A percentile compares a stretch with the other conserved stretches of the same genome.
These are phyloP conservation scores for Papilio elwesi DNA, from an alignment of 2,888 invertebrate species.

Conservation along the genomic window DNA sequence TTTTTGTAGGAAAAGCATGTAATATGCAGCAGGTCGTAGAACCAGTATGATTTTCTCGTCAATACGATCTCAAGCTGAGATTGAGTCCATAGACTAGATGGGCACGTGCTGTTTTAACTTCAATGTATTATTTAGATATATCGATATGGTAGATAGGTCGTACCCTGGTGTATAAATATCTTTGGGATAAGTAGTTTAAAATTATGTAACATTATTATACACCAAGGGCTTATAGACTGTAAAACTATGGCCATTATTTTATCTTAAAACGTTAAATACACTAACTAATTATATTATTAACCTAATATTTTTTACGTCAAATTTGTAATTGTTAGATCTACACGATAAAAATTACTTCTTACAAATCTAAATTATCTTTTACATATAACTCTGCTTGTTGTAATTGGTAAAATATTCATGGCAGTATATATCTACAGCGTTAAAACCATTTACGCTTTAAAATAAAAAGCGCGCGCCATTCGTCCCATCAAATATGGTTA, in stretches of 20 bases:
- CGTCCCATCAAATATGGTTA: conserved; percentile 17
- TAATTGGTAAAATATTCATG: conserved; percentile 28
- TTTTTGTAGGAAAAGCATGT: conserved; percentile 51
- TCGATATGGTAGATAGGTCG: conserved; percentile 36
- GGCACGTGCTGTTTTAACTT: conserved; percentile 52
- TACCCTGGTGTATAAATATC: neutral
- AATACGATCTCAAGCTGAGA: conserved; percentile 50
- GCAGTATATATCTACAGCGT: conserved; percentile 7
- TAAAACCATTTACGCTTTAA: conserved; percentile 9
- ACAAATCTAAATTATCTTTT: neutral
- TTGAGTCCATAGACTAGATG: conserved; percentile 52
- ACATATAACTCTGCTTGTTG: neutral
- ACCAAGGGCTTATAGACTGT: no score
- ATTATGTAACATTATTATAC: neutral
- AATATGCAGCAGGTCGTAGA: conserved; percentile 53
- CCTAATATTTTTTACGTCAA: no score
- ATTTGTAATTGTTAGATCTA: no score
- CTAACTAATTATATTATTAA: no score
- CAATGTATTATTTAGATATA: conserved; percentile 37
- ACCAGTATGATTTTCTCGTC: conserved; percentile 56
- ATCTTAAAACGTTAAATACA: no score
- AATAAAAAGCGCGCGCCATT: conserved; percentile 18
- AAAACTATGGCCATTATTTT: no score
- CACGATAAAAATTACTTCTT: no score
- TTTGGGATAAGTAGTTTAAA: neutral